Percentiles rank a stretch among this genome's conserved stretches.
These are phyloP conservation scores for Microctonus aethiopoides DNA, from an alignment of 2,888 invertebrate genomes.

Conservation along the genomic window DNA sequence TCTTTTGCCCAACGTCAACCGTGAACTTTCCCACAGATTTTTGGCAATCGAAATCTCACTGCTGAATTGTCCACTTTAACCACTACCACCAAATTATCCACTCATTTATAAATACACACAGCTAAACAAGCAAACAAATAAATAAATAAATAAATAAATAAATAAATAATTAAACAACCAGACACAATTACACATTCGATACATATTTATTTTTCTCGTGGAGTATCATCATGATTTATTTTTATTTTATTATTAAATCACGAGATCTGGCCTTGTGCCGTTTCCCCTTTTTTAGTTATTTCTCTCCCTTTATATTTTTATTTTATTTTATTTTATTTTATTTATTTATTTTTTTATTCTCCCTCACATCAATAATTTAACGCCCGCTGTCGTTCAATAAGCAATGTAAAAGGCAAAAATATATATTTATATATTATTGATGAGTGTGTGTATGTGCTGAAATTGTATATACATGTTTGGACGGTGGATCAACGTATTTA, in stretches of 20 bases:
- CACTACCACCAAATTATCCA: slow-evolving; percentile 22
- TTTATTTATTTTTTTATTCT: neutral
- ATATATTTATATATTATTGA: slow-evolving; percentile 4
- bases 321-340: neutral
- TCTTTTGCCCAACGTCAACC: slow-evolving; percentile 6
- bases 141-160: neutral
- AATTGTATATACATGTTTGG: slow-evolving; percentile 42
- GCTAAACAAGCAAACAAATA: neutral
- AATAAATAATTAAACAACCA: neutral
- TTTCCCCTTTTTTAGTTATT: neutral
- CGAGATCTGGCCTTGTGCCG: neutral
- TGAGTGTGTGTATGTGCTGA: slow-evolving; percentile 33
- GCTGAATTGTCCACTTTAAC: slow-evolving; percentile 31
- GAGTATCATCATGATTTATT: neutral
- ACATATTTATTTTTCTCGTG: neutral
- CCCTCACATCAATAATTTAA: slow-evolving; percentile 58
- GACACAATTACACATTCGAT: too few species aligned
- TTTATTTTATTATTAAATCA: slow-evolving; percentile 35
- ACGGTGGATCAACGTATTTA: slow-evolving; percentile 50
- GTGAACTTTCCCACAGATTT: slow-evolving; percentile 57
- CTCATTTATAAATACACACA: slow-evolving; percentile 14
- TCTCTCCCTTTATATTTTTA: neutral
- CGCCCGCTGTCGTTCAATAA: slow-evolving; percentile 54
- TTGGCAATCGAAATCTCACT: slow-evolving; percentile 43
- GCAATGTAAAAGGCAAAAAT: slow-evolving; percentile 28